phyloP scores from a whole-genome alignment of 2,113 vertebrate genomes.

The Barbus barbus region DNA sequence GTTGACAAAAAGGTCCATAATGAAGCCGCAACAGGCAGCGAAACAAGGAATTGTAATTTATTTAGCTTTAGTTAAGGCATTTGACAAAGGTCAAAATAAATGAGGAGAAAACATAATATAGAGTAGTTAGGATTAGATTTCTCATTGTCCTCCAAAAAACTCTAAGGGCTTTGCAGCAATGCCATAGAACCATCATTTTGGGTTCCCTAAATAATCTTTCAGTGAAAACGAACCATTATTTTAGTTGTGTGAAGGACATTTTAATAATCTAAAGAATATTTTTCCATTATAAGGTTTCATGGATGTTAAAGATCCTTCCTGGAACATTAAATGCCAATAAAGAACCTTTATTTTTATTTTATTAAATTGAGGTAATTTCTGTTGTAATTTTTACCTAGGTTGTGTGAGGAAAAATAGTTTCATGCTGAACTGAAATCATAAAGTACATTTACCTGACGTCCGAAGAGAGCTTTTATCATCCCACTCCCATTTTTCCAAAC shows the following conservation, averaged over 20 bases:
- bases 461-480: slow-evolving; percentile 29
- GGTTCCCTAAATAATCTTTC: too few species aligned
- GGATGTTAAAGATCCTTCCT: background rate
- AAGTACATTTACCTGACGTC: background rate
- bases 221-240: background rate
- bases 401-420: background rate
- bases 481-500: slow-evolving; percentile 9
- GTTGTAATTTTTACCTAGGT: background rate
- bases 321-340: background rate
- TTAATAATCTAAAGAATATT: background rate
- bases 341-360: background rate
- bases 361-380: background rate
- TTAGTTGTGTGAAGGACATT: background rate
- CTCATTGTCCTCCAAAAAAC: background rate
- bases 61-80: background rate
- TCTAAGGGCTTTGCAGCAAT: too few species aligned
- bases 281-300: background rate
- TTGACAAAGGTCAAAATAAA: slow-evolving; percentile 6
- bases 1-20: background rate
- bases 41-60: background rate
- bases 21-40: background rate
- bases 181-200: too few species aligned
- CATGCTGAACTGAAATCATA: background rate
- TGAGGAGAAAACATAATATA: background rate
- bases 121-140: background rate